Conservation (phyloP, 2,797 vertebrate species). For the Borostomias antarcticus region DNA sequence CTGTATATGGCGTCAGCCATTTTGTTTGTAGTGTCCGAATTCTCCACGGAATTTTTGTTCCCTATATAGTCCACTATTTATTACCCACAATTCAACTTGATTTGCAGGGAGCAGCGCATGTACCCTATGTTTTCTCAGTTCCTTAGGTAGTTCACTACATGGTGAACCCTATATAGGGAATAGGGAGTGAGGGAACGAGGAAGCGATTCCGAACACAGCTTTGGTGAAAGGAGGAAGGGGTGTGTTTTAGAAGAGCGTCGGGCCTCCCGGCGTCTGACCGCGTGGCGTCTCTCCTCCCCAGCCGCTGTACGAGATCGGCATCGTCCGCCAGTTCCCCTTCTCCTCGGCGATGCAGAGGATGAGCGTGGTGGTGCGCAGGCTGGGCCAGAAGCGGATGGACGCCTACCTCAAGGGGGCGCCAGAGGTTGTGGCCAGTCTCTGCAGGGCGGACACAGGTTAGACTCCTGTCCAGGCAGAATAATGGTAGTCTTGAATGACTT, state of each 20-base stretch:
- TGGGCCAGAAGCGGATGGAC: constrained; percentile 92
- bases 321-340: constrained; percentile 96
- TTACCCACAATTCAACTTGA: too few relatives aligned
- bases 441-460: constrained; percentile 89
- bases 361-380: constrained; percentile 88
- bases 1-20: too few relatives aligned
- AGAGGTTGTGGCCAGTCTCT: constrained; percentile 89
- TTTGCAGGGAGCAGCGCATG: too few relatives aligned
- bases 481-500: not conserved
- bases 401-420: constrained; percentile 95
- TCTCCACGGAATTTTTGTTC: too few relatives aligned
- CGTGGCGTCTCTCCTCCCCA: not conserved
- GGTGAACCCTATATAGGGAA: too few relatives aligned
- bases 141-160: too few relatives aligned
- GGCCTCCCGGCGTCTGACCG: not conserved
- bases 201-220: too few relatives aligned
- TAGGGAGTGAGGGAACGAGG: too few relatives aligned
- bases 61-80: too few relatives aligned
- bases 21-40: too few relatives aligned
- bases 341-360: constrained; percentile 93
- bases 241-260: not conserved
- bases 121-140: too few relatives aligned
- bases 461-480: not conserved
- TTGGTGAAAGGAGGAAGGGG: not conserved
- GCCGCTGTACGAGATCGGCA: constrained; percentile 89